phyloP scores from a whole-genome alignment of 35 echinoderm and acorn worm species.

The Ophioderma brevispina region DNA sequence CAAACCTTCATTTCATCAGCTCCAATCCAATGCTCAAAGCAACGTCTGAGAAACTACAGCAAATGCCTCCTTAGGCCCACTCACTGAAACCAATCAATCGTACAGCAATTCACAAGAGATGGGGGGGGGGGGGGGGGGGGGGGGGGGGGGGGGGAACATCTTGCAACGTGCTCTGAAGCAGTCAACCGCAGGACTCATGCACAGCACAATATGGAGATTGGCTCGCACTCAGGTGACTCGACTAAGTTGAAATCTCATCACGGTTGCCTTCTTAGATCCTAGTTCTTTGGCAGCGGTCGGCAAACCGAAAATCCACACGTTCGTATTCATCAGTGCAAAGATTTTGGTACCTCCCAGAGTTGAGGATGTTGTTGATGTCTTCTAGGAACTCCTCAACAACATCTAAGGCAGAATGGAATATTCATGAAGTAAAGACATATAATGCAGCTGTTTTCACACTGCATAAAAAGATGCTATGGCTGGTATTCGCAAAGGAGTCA shows the following conservation, averaged over 20 bases:
- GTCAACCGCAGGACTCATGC: constrained; percentile 98
- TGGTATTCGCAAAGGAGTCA: no score
- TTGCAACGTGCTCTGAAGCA: constrained; percentile 81
- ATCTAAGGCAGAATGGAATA: no score
- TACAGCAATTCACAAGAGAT: constrained; percentile 95
- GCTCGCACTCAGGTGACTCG: constrained; percentile 92
- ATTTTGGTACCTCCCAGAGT: constrained; percentile 95
- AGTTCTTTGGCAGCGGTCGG: constrained; percentile 83
- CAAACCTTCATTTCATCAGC: constrained; percentile 87
- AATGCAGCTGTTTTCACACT: no score
- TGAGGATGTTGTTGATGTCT: constrained; percentile 99
- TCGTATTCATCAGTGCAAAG: constrained; percentile 94
- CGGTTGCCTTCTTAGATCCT: constrained; percentile 15
- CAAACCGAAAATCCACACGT: constrained; percentile 83
- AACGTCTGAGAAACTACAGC: constrained; percentile 80
- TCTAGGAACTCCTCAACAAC: constrained; percentile 97
- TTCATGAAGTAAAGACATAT: no score
- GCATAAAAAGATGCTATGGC: no score
- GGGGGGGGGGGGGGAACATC: no score
- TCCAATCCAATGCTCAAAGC: constrained; percentile 86
- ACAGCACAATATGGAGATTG: constrained; percentile 98
- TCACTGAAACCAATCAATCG: constrained; percentile 98
- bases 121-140: no score
- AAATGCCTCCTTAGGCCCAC: constrained; percentile 96
- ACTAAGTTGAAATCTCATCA: constrained; percentile 77